Percentiles rank a stretch among this genome's conserved stretches.
These are phyloP conservation scores for Leucophora obtusa DNA, from an alignment of 2,888 invertebrate species.

Conservation along the genomic window DNA sequence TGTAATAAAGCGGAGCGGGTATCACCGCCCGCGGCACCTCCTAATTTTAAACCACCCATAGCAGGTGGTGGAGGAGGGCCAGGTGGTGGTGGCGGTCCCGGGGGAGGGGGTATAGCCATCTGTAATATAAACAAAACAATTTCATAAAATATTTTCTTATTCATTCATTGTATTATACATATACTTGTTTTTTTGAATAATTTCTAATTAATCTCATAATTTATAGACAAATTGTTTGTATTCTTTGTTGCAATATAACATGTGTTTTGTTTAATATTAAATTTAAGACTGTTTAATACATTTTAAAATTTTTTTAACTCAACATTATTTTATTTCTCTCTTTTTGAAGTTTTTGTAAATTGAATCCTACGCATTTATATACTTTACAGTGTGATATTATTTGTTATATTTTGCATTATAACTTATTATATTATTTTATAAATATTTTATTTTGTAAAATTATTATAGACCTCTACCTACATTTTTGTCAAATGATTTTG, in stretches of 20 bases:
- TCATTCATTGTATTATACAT: not conserved
- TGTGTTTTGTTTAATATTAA: constrained; percentile 35
- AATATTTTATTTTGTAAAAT: not conserved
- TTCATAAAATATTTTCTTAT: not conserved
- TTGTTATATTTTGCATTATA: constrained; percentile 37
- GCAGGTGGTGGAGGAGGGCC: constrained; percentile 84
- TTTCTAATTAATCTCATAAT: constrained; percentile 44
- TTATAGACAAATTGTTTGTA: not conserved
- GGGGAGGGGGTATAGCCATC: constrained; percentile 81
- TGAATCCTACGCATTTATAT: constrained; percentile 38
- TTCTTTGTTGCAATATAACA: not conserved
- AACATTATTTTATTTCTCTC: constrained; percentile 16
- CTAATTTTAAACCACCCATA: constrained; percentile 74
- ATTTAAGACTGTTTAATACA: constrained; percentile 33
- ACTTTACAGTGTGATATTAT: constrained; percentile 6
- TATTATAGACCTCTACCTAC: constrained; percentile 36
- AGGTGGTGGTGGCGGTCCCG: constrained; percentile 82
- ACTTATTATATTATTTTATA: constrained; percentile 4
- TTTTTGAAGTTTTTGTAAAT: constrained; percentile 2
- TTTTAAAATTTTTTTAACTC: constrained; percentile 9
- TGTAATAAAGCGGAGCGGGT: constrained; percentile 86
- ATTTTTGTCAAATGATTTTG: constrained; percentile 28
- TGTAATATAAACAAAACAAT: constrained; percentile 58
- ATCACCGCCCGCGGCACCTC: constrained; percentile 78
- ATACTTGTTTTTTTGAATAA: constrained; percentile 48